Base-by-base conservation (phyloP, 2,888 invertebrate species). In the Rhyacophila evoluta region DNA sequence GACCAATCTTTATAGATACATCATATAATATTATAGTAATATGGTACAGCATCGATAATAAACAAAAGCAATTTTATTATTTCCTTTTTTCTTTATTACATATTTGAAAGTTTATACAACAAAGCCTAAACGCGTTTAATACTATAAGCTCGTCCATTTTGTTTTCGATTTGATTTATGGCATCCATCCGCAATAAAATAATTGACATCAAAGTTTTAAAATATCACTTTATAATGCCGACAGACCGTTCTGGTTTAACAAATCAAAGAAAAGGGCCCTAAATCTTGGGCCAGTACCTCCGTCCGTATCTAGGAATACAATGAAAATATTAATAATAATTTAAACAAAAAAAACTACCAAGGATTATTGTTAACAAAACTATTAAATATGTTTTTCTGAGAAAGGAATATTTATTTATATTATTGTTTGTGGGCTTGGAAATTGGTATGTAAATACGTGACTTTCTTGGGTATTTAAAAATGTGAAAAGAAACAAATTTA, bases 101-200 rank as follows among this genome's bases (percentile, higher is more conserved):
- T 37, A 55, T 19, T 55, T 55, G 12, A 25, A 55, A 55, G 5
- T 55, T 8, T 19, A 10, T 8, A 19, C 19, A 1, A 25, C 69
- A 69, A 69, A 1, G 69, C 29, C n/a, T 3, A 15, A n/a, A n/a
- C n/a, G n/a, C n/a, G n/a, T n/a, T n/a, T n/a, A n/a, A n/a, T n/a
- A n/a, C n/a, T n/a, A n/a, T n/a, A n/a, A n/a, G n/a, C n/a, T n/a
- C n/a, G n/a, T n/a, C n/a, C n/a, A n/a, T n/a, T n/a, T n/a, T n/a
- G n/a, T 15, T 28, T 29, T 29, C n/a, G 2, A n/a, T 69, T 69
- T 69, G 69, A 69, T 69, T 69, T 69, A 69, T 28, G 69, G n/a
- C 10, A 29, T 1, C n/a, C 69, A 69, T 28, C 69, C 29, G 69
- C 69, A 69, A 69, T 69, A 69, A 69, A 69, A 69, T 69, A 69